A percentile compares a stretch with the other conserved stretches of the same genome.
These are phyloP conservation scores for Emys orbicularis DNA, from an alignment of 2,797 vertebrate genomes.

Conservation along the genomic window DNA sequence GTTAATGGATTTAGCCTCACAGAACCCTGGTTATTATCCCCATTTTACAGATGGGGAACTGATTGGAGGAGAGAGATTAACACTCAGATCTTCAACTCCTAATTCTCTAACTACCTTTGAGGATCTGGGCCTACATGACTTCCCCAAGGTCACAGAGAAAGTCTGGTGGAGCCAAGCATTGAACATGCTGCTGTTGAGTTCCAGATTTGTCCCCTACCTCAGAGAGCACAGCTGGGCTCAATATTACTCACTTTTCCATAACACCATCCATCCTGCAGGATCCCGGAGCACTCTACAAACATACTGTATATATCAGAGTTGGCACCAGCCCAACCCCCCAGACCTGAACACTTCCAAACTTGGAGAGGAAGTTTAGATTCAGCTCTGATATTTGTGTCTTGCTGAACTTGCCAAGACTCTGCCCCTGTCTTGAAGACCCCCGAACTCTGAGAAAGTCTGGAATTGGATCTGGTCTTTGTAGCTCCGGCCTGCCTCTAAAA, in stretches of 20 bases:
- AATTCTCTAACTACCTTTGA: too few species aligned
- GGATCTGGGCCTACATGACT: too few species aligned
- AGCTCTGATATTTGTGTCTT: fast-evolving
- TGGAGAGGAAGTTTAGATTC: not conserved
- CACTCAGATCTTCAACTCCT: too few species aligned
- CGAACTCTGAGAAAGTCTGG: not conserved
- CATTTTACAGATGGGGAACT: not conserved
- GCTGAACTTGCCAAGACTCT: fast-evolving
- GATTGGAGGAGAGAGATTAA: not conserved
- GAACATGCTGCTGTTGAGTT: too few species aligned
- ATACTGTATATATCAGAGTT: too few species aligned
- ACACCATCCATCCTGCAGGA: not conserved
- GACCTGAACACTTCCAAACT: too few species aligned
- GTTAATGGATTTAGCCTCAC: not conserved
- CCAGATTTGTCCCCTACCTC: too few species aligned
- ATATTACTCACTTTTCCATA: not conserved
- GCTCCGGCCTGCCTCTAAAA: not conserved
- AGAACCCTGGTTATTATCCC: not conserved
- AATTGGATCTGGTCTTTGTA: not conserved
- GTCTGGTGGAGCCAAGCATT: too few species aligned
- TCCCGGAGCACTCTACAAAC: too few species aligned
- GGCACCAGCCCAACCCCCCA: too few species aligned
- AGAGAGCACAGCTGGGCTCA: not conserved
- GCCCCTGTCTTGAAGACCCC: not conserved
- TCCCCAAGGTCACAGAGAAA: too few species aligned